Evolutionary conservation across 2,888 invertebrate species (phyloP), one percentile per base, ranked within the genome.

Genomic region (Fabriciana adippe): DNA sequence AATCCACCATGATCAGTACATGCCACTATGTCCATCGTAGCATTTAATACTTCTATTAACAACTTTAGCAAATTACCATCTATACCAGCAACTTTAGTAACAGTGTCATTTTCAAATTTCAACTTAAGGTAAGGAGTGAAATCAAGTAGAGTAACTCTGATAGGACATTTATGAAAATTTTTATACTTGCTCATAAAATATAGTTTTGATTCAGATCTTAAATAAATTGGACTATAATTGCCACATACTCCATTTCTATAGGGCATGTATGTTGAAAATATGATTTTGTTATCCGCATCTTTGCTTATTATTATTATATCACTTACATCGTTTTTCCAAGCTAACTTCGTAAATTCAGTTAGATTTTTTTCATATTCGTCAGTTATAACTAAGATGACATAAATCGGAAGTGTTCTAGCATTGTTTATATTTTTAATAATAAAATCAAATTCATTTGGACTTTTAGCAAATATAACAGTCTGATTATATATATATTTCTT

Each of bases 161-260:
- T 75, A 4, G 83, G 81, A 70, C 89, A 89, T 48, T 79, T 75
- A 53, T 85, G 70, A 64, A 87, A 87, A 71, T 88, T 84, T 1
- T 50, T 68, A 64, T 80, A 85, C 70, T 88, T 89, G 50, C 73
- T 79, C 3, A 81, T 79, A 75, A 85, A 87, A 48, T 79, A 72
- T 11, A 74, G 69, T 21, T 72, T 65, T 16, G 31, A 59, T 6
- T 76, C 68, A 16, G 53, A 8, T 5, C 75, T 73, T 48, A 86
- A 55, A 59, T 63, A 48, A 3, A 83, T 74, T 2, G 86, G 81
- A 8, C 76, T 75, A 26, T 73, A 74, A 64, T 86, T 79, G 2
- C 72, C 77, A 73, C 89, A 89, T 16, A 67, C 68, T 15, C 77
- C 79, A 5, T 77, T 71, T 11, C 71, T 76, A 60, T 83, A 84